Evolutionary conservation across 2,797 vertebrate genomes (phyloP).

Genomic region (Poeciliopsis gracilis): DNA sequence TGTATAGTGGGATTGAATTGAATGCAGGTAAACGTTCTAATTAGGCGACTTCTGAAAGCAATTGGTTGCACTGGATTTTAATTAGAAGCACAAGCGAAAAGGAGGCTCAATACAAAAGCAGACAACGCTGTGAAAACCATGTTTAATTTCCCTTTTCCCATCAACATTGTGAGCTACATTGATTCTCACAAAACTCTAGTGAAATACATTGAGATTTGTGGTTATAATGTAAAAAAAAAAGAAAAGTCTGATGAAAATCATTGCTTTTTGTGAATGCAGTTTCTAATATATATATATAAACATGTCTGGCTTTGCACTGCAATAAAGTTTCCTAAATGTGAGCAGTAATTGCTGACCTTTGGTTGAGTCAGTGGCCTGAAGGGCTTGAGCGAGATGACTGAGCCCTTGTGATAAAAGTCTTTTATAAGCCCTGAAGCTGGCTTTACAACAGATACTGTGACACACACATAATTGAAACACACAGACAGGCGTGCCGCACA

Average conservation of each 20-base stretch:
- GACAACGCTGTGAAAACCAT: background rate
- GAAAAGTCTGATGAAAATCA: background rate
- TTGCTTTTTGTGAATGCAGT: constrained; percentile 17
- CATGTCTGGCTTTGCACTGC: constrained; percentile 19
- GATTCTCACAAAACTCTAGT: background rate
- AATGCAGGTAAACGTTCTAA: background rate
- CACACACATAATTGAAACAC: constrained; percentile 21
- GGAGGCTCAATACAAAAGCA: background rate
- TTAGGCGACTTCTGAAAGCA: background rate
- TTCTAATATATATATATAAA: background rate
- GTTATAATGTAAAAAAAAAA: background rate
- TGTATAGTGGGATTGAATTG: too few relatives aligned
- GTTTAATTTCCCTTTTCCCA: background rate
- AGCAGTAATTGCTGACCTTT: constrained; percentile 73
- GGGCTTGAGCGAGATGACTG: constrained; percentile 32
- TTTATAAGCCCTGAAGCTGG: constrained; percentile 37
- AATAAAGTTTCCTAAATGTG: constrained; percentile 30
- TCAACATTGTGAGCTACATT: background rate
- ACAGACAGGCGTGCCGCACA: constrained; percentile 7
- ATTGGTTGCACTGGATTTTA: background rate
- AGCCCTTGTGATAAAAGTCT: constrained; percentile 50
- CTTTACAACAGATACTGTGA: constrained; percentile 36
- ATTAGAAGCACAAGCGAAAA: background rate
- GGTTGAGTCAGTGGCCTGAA: constrained; percentile 58
- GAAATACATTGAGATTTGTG: background rate